Conservation (phyloP, 30 jellyfish, hydroid and myxozoan genomes). For the Hydractinia symbiolongicarpus region DNA sequence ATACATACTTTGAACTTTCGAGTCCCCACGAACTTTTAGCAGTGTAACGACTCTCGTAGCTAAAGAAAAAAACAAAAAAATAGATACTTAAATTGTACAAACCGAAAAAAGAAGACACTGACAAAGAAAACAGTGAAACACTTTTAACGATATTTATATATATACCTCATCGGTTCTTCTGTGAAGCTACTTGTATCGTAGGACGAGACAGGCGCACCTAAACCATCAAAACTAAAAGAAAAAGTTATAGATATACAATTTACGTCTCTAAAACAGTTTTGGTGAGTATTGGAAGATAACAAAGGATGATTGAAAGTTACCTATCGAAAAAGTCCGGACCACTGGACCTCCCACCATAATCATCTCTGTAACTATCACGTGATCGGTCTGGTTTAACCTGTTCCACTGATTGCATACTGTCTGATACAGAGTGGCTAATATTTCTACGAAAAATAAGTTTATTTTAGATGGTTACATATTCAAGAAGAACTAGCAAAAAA, state of each 20-base stretch:
- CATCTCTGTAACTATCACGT: constrained; percentile 30
- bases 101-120: background rate
- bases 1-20: constrained; percentile 19
- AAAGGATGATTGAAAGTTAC: constrained; percentile 27
- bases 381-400: constrained; percentile 58
- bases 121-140: background rate
- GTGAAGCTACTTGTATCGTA: constrained; percentile 35
- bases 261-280: too few relatives aligned
- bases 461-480: background rate
- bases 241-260: background rate
- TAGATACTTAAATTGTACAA: background rate
- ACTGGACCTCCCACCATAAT: constrained; percentile 26
- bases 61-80: constrained; percentile 24
- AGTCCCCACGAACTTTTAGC: constrained; percentile 47
- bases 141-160: background rate
- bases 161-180: constrained; percentile 84
- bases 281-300: too few relatives aligned
- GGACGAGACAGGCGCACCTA: constrained; percentile 37
- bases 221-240: constrained; percentile 30
- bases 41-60: constrained; percentile 66
- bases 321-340: constrained; percentile 64
- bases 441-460: constrained; percentile 29
- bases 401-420: constrained; percentile 89
- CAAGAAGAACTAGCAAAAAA: background rate
- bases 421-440: constrained; percentile 81